Evolutionary conservation across 2,888 invertebrate genomes (phyloP).

Genomic region (Carterocephalus palaemon): DNA sequence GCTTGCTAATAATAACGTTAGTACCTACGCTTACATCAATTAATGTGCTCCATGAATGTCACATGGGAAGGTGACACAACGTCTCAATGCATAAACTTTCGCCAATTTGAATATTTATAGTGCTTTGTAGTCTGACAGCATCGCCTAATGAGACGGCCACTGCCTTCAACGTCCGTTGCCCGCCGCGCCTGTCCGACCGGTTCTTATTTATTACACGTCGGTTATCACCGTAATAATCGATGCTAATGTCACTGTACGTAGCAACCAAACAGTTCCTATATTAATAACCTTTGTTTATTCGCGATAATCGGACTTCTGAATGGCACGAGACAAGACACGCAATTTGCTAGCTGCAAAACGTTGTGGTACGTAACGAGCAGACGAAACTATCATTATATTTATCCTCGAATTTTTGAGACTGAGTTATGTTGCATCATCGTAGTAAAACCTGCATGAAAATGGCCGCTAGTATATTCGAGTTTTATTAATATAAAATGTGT

Average conservation of each 20-base stretch:
- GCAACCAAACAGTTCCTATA: conserved; percentile 11
- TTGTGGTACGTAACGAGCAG: conserved; percentile 3
- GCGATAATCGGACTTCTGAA: background rate
- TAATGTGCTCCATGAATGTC: too few relatives aligned
- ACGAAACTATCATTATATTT: conserved; percentile 8
- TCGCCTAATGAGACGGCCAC: conserved; percentile 35
- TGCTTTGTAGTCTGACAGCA: conserved; percentile 32
- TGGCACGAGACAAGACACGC: background rate
- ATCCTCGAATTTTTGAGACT: conserved; percentile 15
- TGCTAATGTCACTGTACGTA: conserved; percentile 1
- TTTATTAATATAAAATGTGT: conserved; percentile 25
- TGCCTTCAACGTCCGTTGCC: conserved; percentile 28
- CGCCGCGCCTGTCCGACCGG: conserved; percentile 8
- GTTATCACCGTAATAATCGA: background rate
- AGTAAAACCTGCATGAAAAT: conserved; percentile 16
- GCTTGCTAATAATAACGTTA: too few relatives aligned
- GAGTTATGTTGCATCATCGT: conserved; percentile 18
- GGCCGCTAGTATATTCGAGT: conserved; percentile 17
- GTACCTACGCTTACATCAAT: too few relatives aligned
- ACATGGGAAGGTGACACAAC: conserved; percentile 27
- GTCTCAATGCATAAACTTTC: conserved; percentile 35
- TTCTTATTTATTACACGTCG: conserved; percentile 23
- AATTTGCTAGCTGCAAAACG: conserved; percentile 14
- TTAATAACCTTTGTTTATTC: conserved; percentile 5
- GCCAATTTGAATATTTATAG: conserved; percentile 41